Evolutionary conservation across 2,113 vertebrate genomes (phyloP), one percentile per base, ranked within the genome.

Genomic region (Channa argus): DNA sequence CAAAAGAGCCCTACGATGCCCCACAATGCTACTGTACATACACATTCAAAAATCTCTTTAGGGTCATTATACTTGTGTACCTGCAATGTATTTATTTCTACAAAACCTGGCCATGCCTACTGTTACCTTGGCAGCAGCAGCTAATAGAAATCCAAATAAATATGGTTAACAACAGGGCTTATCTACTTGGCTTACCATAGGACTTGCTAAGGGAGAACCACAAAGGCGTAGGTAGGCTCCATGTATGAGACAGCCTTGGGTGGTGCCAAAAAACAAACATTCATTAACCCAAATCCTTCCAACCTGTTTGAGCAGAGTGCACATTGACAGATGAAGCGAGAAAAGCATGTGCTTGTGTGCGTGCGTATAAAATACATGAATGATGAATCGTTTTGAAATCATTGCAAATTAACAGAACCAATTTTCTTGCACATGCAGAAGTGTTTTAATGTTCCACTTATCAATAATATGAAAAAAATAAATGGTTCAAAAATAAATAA

Each of bases 251-350:
- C 80, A 88, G 82, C 77, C 80, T 84, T 90, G 91, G 88, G 91
- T 85, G 86, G 91, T 86, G 83, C 86, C 87, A 79, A 88, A 87
- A 90, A 89, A 86, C 88, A 92, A 93, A 92, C 82, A 92, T 74
- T 85, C 85, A 83, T 86, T 90, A 90, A 88, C 89, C 82, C 71
- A 88, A 75, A 85, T 81, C 83, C 44, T 77, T 70, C 64, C 37
- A 4, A 81, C 86, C 76, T 86, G 63, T 89, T 87, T 80, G 73
- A 84, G 78, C 58, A 51, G 46, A 64, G 63, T 45, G 72, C 68
- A 65, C 72, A 84, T 52, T 65, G 66, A 89, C 82, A 71, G 79
- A 84, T 63, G 62, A 86, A 62, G 62, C 83, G 81, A 69, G 53
- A 24, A 24, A 24, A 24, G 24, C 24, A 24, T 62, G 46, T 56